These are phyloP conservation scores for Magallana nippona DNA, from an alignment of 2,888 invertebrate genomes.

Conservation along the genomic window DNA sequence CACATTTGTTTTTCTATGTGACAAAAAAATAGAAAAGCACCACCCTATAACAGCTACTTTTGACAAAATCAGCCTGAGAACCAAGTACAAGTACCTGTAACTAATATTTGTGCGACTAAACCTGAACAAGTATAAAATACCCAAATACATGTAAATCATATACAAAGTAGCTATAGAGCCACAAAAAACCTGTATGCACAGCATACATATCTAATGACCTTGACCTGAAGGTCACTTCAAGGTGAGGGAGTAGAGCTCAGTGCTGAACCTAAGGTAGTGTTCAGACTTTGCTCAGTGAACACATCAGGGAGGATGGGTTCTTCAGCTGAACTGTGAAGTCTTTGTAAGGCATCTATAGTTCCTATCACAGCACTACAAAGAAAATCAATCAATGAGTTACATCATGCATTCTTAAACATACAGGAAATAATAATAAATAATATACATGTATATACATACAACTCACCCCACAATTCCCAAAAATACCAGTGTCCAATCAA, in stretches of 20 bases:
- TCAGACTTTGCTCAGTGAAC: not conserved
- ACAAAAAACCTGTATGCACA: not conserved
- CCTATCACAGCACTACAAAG: conserved; percentile 66
- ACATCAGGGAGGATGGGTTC: not conserved
- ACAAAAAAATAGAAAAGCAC: no score
- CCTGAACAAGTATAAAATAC: no score
- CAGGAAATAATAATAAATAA: not conserved
- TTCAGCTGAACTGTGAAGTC: conserved; percentile 51
- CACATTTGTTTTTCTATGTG: no score
- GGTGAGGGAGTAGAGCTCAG: not conserved
- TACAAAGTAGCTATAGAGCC: no score
- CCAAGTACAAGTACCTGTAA: no score
- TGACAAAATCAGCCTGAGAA: no score
- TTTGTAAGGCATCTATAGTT: conserved; percentile 64
- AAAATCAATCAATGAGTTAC: not conserved
- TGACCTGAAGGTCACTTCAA: not conserved
- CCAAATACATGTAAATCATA: no score
- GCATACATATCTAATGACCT: conserved; percentile 19
- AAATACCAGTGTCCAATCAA: conserved; percentile 66
- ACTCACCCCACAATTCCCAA: conserved; percentile 66
- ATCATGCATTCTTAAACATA: no score
- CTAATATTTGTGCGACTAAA: no score
- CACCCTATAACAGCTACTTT: no score
- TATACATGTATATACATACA: not conserved
- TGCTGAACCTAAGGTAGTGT: not conserved